A percentile compares a stretch with the other conserved stretches of the same genome.
Evolutionary conservation across 2,113 vertebrate species (phyloP).

Genomic region (Phrynosoma platyrhinos): DNA sequence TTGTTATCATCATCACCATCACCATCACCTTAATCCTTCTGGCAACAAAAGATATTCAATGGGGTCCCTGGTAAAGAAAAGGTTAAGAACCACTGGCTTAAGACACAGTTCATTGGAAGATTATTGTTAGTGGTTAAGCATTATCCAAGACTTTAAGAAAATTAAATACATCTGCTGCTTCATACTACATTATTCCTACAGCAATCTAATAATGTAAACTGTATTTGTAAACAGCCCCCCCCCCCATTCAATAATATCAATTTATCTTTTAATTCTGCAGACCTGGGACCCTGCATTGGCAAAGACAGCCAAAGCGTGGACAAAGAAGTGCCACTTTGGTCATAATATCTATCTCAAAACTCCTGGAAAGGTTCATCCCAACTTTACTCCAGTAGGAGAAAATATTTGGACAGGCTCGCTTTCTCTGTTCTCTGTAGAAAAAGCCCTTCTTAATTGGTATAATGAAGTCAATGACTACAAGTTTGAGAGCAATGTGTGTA

Average conservation of each 20-base stretch:
- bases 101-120: not conserved
- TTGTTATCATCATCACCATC: too few relatives aligned
- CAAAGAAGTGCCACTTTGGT: slow-evolving; percentile 70
- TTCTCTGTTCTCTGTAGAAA: slow-evolving; percentile 65
- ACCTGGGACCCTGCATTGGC: slow-evolving; percentile 80
- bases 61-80: too few relatives aligned
- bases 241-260: not conserved
- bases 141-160: not conserved
- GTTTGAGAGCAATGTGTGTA: slow-evolving; percentile 62
- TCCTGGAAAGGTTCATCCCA: slow-evolving; percentile 63
- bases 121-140: not conserved
- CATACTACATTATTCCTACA: not conserved
- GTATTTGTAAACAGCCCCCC: too few relatives aligned
- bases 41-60: too few relatives aligned
- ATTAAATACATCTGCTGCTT: not conserved
- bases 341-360: slow-evolving; percentile 68
- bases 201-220: not conserved
- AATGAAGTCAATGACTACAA: slow-evolving; percentile 63
- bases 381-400: slow-evolving; percentile 73
- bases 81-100: too few relatives aligned
- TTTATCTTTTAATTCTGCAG: slow-evolving; percentile 62
- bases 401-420: slow-evolving; percentile 77
- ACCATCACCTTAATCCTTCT: too few relatives aligned
- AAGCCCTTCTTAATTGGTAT: slow-evolving; percentile 70
- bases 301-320: slow-evolving; percentile 78